phyloP scores from a whole-genome alignment of 2,113 vertebrate genomes.

The Notechis scutatus region DNA sequence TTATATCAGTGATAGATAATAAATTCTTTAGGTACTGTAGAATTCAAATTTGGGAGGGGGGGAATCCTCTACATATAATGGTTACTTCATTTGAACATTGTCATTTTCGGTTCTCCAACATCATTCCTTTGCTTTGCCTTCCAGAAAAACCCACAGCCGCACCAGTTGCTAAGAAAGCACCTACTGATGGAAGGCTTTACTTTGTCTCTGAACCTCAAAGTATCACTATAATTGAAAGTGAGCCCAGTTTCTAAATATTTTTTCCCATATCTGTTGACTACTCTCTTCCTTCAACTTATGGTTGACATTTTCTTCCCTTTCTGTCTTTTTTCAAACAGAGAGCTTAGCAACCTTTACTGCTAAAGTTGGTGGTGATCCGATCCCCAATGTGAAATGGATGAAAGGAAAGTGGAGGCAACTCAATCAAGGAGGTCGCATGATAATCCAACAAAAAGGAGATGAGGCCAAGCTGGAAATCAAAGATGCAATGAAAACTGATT shows the following conservation, averaged over 20 bases:
- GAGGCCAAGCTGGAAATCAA: constrained; percentile 89
- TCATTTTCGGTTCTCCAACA: not conserved
- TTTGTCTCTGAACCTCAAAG: constrained; percentile 90
- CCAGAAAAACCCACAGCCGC: constrained; percentile 78
- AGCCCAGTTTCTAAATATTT: constrained; percentile 54
- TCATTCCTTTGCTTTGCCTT: constrained; percentile 48
- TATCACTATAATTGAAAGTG: constrained; percentile 85
- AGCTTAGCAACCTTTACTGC: constrained; percentile 90
- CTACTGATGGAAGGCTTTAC: constrained; percentile 86
- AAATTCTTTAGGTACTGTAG: not conserved
- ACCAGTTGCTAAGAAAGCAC: constrained; percentile 71
- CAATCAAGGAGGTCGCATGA: constrained; percentile 89
- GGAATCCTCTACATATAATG: not conserved
- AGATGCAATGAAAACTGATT: constrained; percentile 87
- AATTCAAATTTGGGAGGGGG: not conserved
- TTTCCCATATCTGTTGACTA: not conserved
- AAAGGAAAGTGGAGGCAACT: constrained; percentile 98
- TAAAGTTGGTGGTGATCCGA: constrained; percentile 95
- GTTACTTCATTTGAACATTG: not conserved
- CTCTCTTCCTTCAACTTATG: not conserved
- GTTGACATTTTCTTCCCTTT: constrained; percentile 37
- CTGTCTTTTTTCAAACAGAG: constrained; percentile 72
- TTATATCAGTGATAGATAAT: not conserved
- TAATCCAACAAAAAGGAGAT: constrained; percentile 85
- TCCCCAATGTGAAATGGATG: constrained; percentile 96